Evolutionary conservation across 2,888 invertebrate genomes (phyloP).

Genomic region (Podotricha telesiphe): DNA sequence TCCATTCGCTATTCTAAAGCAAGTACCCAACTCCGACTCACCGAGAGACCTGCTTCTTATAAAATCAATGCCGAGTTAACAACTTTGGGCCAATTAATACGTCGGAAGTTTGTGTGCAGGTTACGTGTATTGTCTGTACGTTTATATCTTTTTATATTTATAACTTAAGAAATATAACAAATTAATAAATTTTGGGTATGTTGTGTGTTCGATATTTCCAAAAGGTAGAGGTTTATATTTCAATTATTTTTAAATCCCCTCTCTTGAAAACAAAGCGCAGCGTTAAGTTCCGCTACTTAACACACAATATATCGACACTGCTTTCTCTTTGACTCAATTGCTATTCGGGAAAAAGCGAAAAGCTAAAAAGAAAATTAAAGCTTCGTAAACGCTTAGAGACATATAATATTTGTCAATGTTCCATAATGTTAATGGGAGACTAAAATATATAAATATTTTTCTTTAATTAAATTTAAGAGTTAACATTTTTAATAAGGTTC

Average conservation of each 20-base stretch:
- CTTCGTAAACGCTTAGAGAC: no score
- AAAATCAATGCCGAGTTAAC: slow-evolving; percentile 39
- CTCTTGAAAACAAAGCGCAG: no score
- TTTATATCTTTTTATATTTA: neutral
- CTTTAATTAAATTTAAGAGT: neutral
- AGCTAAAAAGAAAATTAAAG: no score
- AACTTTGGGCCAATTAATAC: slow-evolving; percentile 52
- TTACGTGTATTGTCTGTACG: neutral
- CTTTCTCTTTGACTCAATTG: no score
- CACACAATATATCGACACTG: neutral
- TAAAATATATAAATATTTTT: neutral
- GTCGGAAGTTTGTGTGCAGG: slow-evolving; percentile 34
- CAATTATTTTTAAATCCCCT: no score
- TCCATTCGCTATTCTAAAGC: slow-evolving; percentile 53
- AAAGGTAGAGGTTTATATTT: no score
- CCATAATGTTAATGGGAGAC: neutral
- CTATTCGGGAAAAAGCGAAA: no score
- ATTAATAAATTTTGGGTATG: no score
- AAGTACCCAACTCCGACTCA: slow-evolving; percentile 25
- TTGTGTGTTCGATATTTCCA: no score
- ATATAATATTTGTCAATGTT: no score
- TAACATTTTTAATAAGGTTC: neutral
- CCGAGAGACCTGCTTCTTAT: slow-evolving; percentile 32
- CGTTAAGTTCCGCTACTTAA: neutral
- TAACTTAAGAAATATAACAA: neutral